Evolutionary conservation across 35 echinoderm and acorn worm genomes (phyloP), one percentile per base, ranked within the genome.

Genomic region (Apostichopus californicus): DNA sequence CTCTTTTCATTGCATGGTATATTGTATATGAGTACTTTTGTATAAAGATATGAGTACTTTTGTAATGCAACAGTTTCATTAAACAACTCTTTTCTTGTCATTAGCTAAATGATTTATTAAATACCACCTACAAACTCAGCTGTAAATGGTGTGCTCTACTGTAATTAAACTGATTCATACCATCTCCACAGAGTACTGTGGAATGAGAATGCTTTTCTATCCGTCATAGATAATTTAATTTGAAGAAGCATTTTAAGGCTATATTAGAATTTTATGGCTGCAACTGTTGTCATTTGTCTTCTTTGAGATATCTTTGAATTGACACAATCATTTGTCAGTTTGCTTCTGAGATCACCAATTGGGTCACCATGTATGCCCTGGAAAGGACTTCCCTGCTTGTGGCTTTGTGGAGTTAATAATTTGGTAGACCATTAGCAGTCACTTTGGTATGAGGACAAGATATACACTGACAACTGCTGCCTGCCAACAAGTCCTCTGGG

Each of bases 341-440:
- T 60, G 81, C 57, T 85, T 59, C 55, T 57, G 57, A 15, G 81
- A 15, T 81, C 55, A 15, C 28, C 78, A 81, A 55, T 54, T 14
- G 55, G 78, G 78, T 81, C 78, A 81, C 55, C 78, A 14, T 81
- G 55, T 59, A 59, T 85, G 81, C 81, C 81, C 81, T 85, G 81
- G 15, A 85, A 85, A 85, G 55, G 52, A 85, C 55, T 85, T 58
- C 56, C 52, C 81, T 20, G 6, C 56, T 83, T 83, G 80, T 59
- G 81, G 56, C 81, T 85, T 85, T 85, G 81, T 85, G 52, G 52
- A 59, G 57, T 85, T 54, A 55, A 53, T 56, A 25, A 55, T 83
- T 83, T 83, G 80, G 11, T n/a, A 83, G 80, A 85, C 81, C 81
- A 85, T 85, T 85, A 85, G 81, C 81, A 85, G 81, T 85, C 81